Evolutionary conservation across 2,113 vertebrate genomes (phyloP), one percentile per base, ranked within the genome.

Genomic region (Hypocryptadius cinnamomeus): DNA sequence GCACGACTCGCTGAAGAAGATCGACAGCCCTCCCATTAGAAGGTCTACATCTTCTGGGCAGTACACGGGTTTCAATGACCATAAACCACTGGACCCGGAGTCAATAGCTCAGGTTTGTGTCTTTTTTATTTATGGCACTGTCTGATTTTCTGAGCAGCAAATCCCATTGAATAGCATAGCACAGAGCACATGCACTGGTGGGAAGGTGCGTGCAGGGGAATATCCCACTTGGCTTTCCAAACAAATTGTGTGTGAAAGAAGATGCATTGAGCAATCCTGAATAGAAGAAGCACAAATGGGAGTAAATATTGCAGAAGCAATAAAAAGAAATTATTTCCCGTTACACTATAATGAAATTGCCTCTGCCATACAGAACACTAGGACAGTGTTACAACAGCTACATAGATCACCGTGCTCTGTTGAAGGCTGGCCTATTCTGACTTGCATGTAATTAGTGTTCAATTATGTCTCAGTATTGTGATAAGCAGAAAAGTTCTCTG

Each of bases 31-130:
- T 37, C 99, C 99, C 3, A 99, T 99, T 48, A 98, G 99, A 91
- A 98, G 99, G 92, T 99, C 99, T 56, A 99, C 99, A 1, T 99
- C 99, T 6, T 99, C 99, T 17, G 99, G 99, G 76, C 99, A 99
- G 77, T 99, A 99, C 96, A 97, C 98, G 0, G 97, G 98, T 95
- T 99, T 99, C 97, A 98, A 97, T 37, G 98, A 99, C 94, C 98
- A 99, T 87, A 99, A 99, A 95, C 97, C 98, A 13, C 97, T 99
- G 97, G 99, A 99, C 77, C 98, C 99, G 54, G 99, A 99, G 97
- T 98, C 98, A 87, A 99, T 99, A 97, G 99, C 99, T 98, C 99
- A 99, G 99, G 99, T 99, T 97, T 96, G 97, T 97, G 45, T 65
- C 72, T 59, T 71, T 85, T 54, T 66, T 85, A 24, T 69, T 92